Evolutionary conservation across 2,113 vertebrate genomes (phyloP), one percentile per base, ranked within the genome.

Genomic region (Fregetta grallaria): DNA sequence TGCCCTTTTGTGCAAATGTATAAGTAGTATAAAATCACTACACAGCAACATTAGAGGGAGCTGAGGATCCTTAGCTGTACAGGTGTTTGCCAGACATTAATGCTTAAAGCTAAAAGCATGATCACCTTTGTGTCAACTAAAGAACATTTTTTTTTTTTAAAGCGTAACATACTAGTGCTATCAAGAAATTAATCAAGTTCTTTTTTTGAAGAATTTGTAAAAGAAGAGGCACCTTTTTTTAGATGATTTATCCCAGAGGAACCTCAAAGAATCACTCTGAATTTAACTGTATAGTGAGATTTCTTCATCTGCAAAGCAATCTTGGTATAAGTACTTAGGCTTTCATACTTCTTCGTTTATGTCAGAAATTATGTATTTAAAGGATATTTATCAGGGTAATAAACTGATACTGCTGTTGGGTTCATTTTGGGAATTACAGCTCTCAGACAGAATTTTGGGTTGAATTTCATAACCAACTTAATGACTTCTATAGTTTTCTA

Each of bases 341-440:
- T 84, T 92, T 96, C 88, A 78, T 96, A 89, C 27, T 89, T 91
- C 42, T 91, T 89, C 0, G 0, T 34, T 92, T 96, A 74, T 95
- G 79, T 94, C 68, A 94, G 86, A 91, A 94, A 86, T 91, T 61
- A 91, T 58, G 40, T 89, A 70, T 87, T 95, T 91, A 89, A 90
- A 94, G 55, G 30, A 40, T 77, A 84, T 92, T 95, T 95, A 87
- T 95, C 92, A 85, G 44, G 13, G 29, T n/a, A 78, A 88, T 68
- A 95, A 96, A 82, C 40, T 65, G 80, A 94, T 94, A 88, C 32
- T 62, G 36, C 53, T 84, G n/a, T 87, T 89, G 34, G 49, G 25
- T 79, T 92, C 80, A 55, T 92, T 95, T 87, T 36, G 95, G 80
- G 86, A 94, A 94, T 94, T 92, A 40, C 45, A 89, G 42, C 76